phyloP scores from a whole-genome alignment of 1,140 invertebrate species.

The Pseudomyrmex pallidus region DNA sequence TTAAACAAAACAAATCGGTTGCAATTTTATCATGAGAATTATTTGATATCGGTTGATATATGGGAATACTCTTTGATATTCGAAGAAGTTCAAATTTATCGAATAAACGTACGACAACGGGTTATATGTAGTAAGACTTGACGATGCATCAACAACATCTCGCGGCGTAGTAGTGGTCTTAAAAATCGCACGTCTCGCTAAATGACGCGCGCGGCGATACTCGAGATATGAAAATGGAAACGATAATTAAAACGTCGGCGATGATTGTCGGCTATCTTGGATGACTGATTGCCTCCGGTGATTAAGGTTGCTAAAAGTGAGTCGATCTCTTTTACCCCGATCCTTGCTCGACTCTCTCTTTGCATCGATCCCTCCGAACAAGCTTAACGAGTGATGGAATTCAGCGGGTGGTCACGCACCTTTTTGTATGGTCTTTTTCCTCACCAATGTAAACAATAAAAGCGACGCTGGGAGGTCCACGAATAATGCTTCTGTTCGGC shows the following conservation, averaged over 20 bases:
- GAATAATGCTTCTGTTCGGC: conserved; percentile 7
- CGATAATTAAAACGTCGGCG: conserved; percentile 64
- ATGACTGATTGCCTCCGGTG: conserved; percentile 44
- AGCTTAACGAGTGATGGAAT: conserved; percentile 21
- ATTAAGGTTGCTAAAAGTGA: conserved; percentile 47
- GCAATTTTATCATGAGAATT: conserved; percentile 3
- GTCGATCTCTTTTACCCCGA: background rate
- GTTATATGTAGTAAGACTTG: background rate
- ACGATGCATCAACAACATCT: conserved; percentile 34
- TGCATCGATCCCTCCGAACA: background rate
- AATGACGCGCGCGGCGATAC: conserved; percentile 44
- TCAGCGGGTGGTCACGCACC: background rate
- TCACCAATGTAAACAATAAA: background rate
- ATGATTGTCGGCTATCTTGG: conserved; percentile 50
- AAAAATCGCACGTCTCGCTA: conserved; percentile 55
- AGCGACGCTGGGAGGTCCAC: background rate
- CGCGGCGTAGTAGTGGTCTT: conserved; percentile 18
- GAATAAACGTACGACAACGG: background rate
- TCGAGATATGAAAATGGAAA: conserved; percentile 67
- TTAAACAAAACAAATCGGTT: background rate
- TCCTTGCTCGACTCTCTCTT: background rate
- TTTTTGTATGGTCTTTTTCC: background rate
- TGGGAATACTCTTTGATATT: background rate
- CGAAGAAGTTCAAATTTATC: conserved; percentile 39
- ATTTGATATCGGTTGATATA: background rate